Percentiles rank a stretch among this genome's conserved stretches.
Conservation (phyloP, 2,888 invertebrate species). For the Coelinius sp. region DNA sequence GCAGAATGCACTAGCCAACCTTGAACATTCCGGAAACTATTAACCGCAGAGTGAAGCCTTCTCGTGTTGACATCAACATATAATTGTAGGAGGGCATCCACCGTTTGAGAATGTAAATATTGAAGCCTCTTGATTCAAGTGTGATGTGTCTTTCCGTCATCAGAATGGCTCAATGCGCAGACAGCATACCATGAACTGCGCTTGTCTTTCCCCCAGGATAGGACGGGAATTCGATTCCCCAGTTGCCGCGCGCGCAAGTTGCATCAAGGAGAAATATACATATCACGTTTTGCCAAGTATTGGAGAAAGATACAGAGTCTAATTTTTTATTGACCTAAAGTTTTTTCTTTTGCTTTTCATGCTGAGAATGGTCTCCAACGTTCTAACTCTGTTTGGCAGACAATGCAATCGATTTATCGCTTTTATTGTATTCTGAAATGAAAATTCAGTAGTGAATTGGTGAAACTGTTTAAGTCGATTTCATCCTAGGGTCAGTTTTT, state of each 20-base stretch:
- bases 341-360: neutral
- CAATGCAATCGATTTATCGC: no score
- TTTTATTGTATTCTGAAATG: no score
- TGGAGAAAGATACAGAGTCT: neutral
- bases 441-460: no score
- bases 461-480: no score
- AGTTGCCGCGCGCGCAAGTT: neutral
- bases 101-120: slow-evolving; percentile 2
- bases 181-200: neutral
- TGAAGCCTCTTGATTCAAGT: neutral
- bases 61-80: neutral
- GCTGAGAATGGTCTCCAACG: no score
- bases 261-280: neutral
- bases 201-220: slow-evolving; percentile 3
- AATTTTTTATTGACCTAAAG: neutral
- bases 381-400: no score
- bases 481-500: no score
- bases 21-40: no score
- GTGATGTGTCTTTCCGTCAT: neutral
- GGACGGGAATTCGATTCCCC: slow-evolving; percentile 2
- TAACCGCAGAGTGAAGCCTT: no score
- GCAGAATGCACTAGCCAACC: no score
- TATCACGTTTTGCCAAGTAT: neutral
- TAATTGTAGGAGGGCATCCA: neutral
- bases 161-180: neutral